A percentile compares a stretch with the other conserved stretches of the same genome.
Conservation (phyloP, 2,113 vertebrate species). For the Boulengeromyrus knoepffleri region DNA sequence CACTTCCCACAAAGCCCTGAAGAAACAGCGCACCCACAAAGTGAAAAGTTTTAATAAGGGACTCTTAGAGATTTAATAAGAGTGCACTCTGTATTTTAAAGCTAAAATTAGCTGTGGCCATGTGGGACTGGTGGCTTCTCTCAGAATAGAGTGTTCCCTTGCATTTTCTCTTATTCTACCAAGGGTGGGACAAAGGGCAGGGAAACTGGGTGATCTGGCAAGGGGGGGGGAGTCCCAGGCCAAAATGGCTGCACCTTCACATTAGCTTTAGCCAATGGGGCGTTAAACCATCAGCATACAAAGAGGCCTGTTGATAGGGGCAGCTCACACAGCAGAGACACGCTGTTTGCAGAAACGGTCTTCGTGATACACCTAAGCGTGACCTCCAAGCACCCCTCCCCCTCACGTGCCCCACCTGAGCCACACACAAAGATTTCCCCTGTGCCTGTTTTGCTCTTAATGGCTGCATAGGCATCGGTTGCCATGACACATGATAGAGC, state of each 20-base stretch:
- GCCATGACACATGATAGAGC: conserved; percentile 6
- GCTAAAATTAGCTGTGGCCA: conserved; percentile 19
- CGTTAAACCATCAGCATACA: not conserved
- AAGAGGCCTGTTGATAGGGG: not conserved
- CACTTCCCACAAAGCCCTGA: not conserved
- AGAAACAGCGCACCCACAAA: not conserved
- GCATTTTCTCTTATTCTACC: conserved; percentile 40
- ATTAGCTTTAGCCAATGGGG: not conserved
- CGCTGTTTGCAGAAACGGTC: not conserved
- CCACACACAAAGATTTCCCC: conserved; percentile 31
- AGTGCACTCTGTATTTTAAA: not conserved
- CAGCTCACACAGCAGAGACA: not conserved
- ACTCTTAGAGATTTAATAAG: conserved; percentile 31
- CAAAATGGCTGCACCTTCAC: not conserved
- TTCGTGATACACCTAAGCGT: conserved; percentile 21
- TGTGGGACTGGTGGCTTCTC: not conserved
- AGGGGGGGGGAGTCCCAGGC: not conserved
- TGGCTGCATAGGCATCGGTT: not conserved
- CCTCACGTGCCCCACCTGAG: conserved; percentile 25
- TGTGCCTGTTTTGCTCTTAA: conserved; percentile 26
- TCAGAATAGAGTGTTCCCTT: conserved; percentile 17
- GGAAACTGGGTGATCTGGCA: conserved; percentile 15
- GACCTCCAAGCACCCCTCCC: conserved; percentile 25
- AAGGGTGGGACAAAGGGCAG: conserved; percentile 23
- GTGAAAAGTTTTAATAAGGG: conserved; percentile 30